These are phyloP conservation scores for Lepus townsendii DNA, from an alignment of 2,797 vertebrate species.

Conservation along the genomic window DNA sequence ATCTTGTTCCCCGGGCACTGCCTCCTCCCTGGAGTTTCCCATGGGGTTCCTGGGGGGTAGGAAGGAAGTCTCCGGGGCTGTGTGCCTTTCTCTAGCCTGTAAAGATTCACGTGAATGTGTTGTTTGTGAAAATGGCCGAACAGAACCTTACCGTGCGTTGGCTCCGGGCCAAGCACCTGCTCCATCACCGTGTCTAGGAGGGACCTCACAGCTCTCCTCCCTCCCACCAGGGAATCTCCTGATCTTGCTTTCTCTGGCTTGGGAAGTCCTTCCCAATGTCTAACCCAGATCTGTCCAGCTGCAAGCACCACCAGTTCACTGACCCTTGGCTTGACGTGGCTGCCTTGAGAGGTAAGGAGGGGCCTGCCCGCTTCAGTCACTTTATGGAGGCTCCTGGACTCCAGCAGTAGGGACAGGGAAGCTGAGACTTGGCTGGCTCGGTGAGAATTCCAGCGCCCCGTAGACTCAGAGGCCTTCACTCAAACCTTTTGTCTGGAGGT, in stretches of 20 bases:
- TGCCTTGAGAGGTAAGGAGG: neutral
- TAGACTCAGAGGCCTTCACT: neutral
- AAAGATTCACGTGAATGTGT: neutral
- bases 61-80: slow-evolving; percentile 15
- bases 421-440: neutral
- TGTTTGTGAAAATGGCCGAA: neutral
- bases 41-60: slow-evolving; percentile 11
- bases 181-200: no score
- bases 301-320: neutral
- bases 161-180: neutral
- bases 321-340: neutral
- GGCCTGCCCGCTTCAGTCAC: neutral
- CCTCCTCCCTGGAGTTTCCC: slow-evolving; percentile 46
- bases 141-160: neutral
- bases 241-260: neutral
- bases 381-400: neutral
- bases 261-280: neutral
- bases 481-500: neutral
- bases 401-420: neutral
- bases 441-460: neutral
- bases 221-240: neutral
- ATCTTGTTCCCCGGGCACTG: slow-evolving; percentile 64
- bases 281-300: neutral
- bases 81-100: neutral
- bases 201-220: neutral